Percentiles rank a stretch among this genome's conserved stretches.
Evolutionary conservation across 2,888 invertebrate genomes (phyloP).

Genomic region (Isoperla grammatica): DNA sequence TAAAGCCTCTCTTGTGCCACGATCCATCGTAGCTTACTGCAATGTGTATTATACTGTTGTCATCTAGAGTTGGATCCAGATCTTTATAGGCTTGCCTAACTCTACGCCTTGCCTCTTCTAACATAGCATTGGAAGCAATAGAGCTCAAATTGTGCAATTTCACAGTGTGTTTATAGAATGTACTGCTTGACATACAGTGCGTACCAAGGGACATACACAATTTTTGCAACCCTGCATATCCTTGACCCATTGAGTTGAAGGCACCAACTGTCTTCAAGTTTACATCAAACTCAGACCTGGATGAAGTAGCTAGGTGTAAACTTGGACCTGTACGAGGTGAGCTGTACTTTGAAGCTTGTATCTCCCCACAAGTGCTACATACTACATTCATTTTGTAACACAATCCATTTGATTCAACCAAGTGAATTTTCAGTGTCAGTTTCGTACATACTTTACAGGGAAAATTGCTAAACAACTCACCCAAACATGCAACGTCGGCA

Average conservation of each 20-base stretch:
- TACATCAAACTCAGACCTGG: not conserved
- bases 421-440: not conserved
- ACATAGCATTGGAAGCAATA: not conserved
- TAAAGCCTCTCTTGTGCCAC: constrained; percentile 18
- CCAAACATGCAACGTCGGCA: too few relatives aligned
- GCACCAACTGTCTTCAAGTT: not conserved
- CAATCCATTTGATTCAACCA: not conserved
- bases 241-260: not conserved
- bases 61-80: not conserved
- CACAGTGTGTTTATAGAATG: not conserved
- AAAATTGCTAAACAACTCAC: too few relatives aligned
- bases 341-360: not conserved
- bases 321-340: not conserved
- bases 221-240: not conserved
- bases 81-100: not conserved
- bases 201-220: not conserved
- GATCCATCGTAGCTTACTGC: too few relatives aligned
- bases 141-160: not conserved
- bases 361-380: not conserved
- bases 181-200: too few relatives aligned
- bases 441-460: not conserved
- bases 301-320: not conserved
- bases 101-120: not conserved
- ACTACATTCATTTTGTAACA: not conserved
- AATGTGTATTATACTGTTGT: constrained; percentile 18